Evolutionary conservation across 2,113 vertebrate genomes (phyloP), one percentile per base, ranked within the genome.

Genomic region (Spea multiplicata): DNA sequence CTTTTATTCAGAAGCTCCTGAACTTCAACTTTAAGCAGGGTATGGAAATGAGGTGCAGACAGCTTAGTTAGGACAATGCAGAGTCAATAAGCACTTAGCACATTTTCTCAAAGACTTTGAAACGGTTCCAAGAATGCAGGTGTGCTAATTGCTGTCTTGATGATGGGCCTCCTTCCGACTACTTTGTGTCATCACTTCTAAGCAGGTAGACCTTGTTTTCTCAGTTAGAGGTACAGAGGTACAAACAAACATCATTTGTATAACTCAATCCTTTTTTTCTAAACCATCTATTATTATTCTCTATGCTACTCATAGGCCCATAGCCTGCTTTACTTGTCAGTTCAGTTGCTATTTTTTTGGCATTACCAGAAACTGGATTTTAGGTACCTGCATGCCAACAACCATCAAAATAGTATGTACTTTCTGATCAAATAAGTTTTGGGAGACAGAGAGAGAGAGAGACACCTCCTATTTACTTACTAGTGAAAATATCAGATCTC

Each of bases 1-100:
- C 47, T 64, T 78, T 78, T 50, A 49, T 59, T 44, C 44, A 73
- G 59, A 79, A 48, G 5, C 44, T 73, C n/a, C 44, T 73, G 64
- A 73, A 73, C 50, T 73, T 66, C 50, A 73, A 52, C 44, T 66
- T 66, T 66, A 47, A 66, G 16, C 52, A 61, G 48, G 64, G n/a
- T n/a, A 80, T 80, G 64, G 16, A 73, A 73, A 80, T 80, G 70
- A 80, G 77, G 77, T 80, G 77, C 52, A 67, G 71, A 80, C 53
- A 73, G 71, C 61, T 45, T 48, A 66, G 49, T 30, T 48, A 67
- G 62, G 50, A 80, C 71, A 73, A 73, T 73, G 9, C 61, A 79
- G 48, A 73, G 12, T 57, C 59, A 73, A 57, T 47, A 66, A 66
- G 64, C 50, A 80, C 77, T 79, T 79, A 44, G 48, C 62, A 75